Evolutionary conservation across 2,113 vertebrate species (phyloP), one percentile per base, ranked within the genome.

Genomic region (Neolamprologus sp.): DNA sequence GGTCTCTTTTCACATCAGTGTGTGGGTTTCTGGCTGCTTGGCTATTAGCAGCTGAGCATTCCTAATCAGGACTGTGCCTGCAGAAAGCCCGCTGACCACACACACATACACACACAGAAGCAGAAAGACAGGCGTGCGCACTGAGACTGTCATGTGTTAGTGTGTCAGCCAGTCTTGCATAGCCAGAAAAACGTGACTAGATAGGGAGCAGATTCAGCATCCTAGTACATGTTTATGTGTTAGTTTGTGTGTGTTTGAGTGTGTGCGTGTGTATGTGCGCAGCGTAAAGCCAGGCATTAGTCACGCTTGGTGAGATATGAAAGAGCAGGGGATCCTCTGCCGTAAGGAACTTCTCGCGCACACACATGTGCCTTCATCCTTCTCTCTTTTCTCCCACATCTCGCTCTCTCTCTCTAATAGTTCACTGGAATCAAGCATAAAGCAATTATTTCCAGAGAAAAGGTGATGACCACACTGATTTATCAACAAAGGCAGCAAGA

Each of bases 261-360:
- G 83, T 81, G 60, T n/a, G 60, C 0, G 60, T 3, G 33, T 37
- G 31, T 37, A 37, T 37, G 33, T 37, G 60, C 4, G 7, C 37
- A 88, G 92, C 65, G 82, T 84, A 88, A 92, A 92, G 88, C 84
- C 84, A 89, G 81, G 88, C 49, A 47, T 95, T 95, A 95, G 90
- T 95, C 92, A 95, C 85, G 94, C 94, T 93, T 93, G 89, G 92
- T 88, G 78, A 94, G 90, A 94, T 92, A 90, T 95, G 94, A 96
- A 95, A 95, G 92, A 95, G 92, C 91, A 92, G 94, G 93, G 92
- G 87, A 94, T 94, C 93, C 93, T 93, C 91, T 88, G 94, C 94
- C 91, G 83, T 90, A 89, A 94, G 94, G 93, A 92, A 90, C 91
- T 91, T 92, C 90, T 90, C 85, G 35, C 89, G 68, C 82, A 83